phyloP scores from a whole-genome alignment of 1,140 invertebrate genomes.

The Drosophila pectinifera region DNA sequence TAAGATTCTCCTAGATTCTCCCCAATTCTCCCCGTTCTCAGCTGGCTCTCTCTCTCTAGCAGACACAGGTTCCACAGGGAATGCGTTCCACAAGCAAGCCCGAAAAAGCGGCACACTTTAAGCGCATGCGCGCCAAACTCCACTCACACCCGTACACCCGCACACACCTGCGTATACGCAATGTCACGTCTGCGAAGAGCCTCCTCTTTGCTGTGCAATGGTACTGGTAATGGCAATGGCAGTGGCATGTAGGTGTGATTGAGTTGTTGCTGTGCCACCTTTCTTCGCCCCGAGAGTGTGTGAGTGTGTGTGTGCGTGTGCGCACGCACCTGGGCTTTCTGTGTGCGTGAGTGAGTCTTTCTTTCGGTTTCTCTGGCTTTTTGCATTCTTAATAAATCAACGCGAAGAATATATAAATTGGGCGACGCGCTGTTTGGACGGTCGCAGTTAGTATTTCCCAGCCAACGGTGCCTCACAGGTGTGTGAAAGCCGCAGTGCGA shows the following conservation, averaged over 20 bases:
- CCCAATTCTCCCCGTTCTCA: not conserved
- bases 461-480: constrained; percentile 84
- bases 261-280: constrained; percentile 51
- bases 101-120: constrained; percentile 51
- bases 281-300: constrained; percentile 9
- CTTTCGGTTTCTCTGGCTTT: constrained; percentile 73
- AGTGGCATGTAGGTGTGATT: constrained; percentile 48
- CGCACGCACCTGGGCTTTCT: constrained; percentile 6
- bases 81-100: constrained; percentile 38
- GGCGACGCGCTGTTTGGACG: constrained; percentile 63
- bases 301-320: not conserved
- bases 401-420: constrained; percentile 85
- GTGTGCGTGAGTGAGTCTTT: constrained; percentile 39
- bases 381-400: constrained; percentile 85
- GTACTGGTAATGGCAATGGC: constrained; percentile 14
- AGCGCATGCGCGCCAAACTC: constrained; percentile 55
- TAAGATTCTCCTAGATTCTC: too few relatives aligned
- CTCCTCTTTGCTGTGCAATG: constrained; percentile 1
- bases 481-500: constrained; percentile 73
- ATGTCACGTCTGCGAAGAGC: constrained; percentile 66
- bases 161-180: constrained; percentile 33
- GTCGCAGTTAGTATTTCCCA: constrained; percentile 84
- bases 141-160: constrained; percentile 18
- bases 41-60: not conserved
- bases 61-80: constrained; percentile 23